phyloP scores from a whole-genome alignment of 2,888 invertebrate species.

The Coenonympha glycerion region DNA sequence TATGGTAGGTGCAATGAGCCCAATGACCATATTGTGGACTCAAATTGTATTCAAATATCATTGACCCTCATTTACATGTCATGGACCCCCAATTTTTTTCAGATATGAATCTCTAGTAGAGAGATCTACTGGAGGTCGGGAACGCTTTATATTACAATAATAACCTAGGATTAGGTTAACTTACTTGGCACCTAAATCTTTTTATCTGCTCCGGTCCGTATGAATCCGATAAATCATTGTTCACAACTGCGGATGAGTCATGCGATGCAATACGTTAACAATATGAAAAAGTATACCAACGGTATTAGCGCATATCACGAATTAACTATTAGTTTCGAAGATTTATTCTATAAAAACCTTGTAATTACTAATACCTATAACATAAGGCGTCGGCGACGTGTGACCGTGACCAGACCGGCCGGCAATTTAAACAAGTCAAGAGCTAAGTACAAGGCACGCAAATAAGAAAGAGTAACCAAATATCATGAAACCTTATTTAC shows the following conservation, averaged over 20 bases:
- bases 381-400: conserved; percentile 29
- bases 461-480: not conserved
- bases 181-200: no score
- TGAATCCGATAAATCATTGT: no score
- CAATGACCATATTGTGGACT: no score
- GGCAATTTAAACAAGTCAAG: conserved; percentile 23
- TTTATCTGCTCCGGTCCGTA: no score
- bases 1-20: no score
- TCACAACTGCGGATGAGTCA: not conserved
- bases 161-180: no score
- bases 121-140: no score
- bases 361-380: not conserved
- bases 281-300: not conserved
- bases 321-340: not conserved
- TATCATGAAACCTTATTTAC: not conserved
- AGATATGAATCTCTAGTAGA: no score
- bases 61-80: no score
- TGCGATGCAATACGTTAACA: not conserved
- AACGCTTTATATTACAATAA: no score
- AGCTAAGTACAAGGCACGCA: not conserved
- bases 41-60: no score
- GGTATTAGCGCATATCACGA: not conserved
- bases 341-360: not conserved
- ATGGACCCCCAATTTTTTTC: no score
- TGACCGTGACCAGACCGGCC: conserved; percentile 36